Base-by-base conservation (phyloP, 2,797 vertebrate species). In the Arctocebus calabarensis region DNA sequence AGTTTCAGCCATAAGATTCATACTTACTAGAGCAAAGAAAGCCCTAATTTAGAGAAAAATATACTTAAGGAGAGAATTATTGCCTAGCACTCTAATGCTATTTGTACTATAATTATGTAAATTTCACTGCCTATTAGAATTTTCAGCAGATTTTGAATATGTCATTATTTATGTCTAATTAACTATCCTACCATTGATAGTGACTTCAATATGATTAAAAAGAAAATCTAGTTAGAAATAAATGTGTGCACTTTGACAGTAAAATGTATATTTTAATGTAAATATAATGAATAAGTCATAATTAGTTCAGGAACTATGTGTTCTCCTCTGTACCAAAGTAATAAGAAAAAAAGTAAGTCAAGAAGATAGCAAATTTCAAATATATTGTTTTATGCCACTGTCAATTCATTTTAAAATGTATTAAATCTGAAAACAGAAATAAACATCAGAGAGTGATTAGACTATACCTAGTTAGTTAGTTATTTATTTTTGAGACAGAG, bases 201-300 rank as follows among this genome's bases (percentile, higher is more conserved):
- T 14, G 7, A 55, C 7, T 4, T 48, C n/a, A 90, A 64, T 84
- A 61, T 43, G 23, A 75, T 94, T 89, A 95, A 84, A 95, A 78
- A 79, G n/a, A 84, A 90, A 89, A 71, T 79, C 32, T 68, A 92
- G 68, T 90, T 92, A 78, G 78, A 85, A 77, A 70, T 90, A 81
- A 84, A 82, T 75, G 34, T 91, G 17, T 79, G 27, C 17, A 79
- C 45, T 77, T 34, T 84, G 40, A 82, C 27, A 8, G 74, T 64
- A 93, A 94, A 94, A 94, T 52, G 48, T 14, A 52, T 95, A 75
- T 68, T 84, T 87, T 45, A 45, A 9, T 10, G 8, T 45, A 90
- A 90, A 78, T 70, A 7, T 82, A 91, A 88, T 87, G 57, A 94
- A 85, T 32, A 84, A 86, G 6, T 48, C 62, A 81, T 20, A 84